Evolutionary conservation across 2,797 vertebrate species (phyloP).

Genomic region (Urophycis tenuis): DNA sequence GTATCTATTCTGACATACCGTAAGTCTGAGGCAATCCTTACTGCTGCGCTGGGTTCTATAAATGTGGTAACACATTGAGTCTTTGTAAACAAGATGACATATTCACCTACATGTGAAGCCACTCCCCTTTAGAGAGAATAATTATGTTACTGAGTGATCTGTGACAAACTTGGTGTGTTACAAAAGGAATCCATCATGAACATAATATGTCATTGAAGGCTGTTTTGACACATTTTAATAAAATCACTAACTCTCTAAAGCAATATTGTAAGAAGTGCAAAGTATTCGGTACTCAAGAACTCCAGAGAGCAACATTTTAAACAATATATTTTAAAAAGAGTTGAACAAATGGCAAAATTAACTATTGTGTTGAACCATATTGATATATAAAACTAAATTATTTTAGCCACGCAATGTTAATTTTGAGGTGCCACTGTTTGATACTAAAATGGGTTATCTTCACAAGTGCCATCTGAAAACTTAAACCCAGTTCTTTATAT

Average conservation of each 20-base stretch:
- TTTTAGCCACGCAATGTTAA: not conserved
- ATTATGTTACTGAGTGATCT: not conserved
- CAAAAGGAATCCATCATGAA: not conserved
- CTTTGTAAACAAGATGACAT: not conserved
- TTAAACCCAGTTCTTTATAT: no score
- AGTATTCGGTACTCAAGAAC: not conserved
- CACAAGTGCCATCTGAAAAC: no score
- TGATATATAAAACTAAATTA: not conserved
- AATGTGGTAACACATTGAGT: constrained; percentile 15
- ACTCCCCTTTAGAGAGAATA: not conserved
- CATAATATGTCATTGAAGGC: not conserved
- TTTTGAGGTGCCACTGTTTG: no score
- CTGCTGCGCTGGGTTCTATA: not conserved
- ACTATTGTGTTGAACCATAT: not conserved
- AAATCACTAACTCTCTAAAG: not conserved
- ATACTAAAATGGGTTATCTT: no score
- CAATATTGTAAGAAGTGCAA: not conserved
- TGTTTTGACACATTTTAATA: not conserved
- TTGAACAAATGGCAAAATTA: not conserved
- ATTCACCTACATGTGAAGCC: not conserved
- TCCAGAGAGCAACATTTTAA: not conserved
- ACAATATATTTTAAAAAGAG: not conserved
- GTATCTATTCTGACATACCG: not conserved
- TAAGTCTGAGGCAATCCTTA: not conserved
- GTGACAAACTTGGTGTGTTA: not conserved